These are phyloP conservation scores for Orchesellides sinensis DNA, from an alignment of 2,888 invertebrate species.

Conservation along the genomic window DNA sequence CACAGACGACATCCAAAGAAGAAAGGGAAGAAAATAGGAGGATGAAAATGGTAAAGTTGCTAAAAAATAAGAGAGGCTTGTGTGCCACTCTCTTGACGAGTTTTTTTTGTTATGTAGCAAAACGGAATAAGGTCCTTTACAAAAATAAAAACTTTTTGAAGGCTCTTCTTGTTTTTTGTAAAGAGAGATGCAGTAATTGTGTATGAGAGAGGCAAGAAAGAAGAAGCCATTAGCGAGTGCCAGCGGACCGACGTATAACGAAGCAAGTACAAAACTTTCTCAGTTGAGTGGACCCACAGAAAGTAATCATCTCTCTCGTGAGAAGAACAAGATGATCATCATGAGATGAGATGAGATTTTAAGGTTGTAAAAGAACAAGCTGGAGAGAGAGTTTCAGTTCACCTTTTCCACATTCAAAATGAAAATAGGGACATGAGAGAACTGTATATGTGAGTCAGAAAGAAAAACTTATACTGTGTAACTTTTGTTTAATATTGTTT, in stretches of 20 bases:
- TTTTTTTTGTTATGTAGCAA: background rate
- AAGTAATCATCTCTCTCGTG: background rate
- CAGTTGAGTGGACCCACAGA: constrained; percentile 18
- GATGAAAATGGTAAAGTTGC: background rate
- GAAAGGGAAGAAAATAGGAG: background rate
- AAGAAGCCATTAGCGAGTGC: constrained; percentile 26
- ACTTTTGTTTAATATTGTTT: too few species aligned
- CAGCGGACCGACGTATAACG: constrained; percentile 20
- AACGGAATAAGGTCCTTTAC: background rate
- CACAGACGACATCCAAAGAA: background rate
- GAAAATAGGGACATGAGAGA: too few species aligned
- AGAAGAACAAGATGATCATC: too few species aligned
- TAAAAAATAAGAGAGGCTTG: background rate
- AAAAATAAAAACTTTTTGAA: background rate
- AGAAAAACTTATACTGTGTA: too few species aligned
- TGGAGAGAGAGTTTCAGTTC: background rate
- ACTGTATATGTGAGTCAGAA: too few species aligned
- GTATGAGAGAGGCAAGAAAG: constrained; percentile 1
- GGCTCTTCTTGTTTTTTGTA: background rate
- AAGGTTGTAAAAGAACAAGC: background rate
- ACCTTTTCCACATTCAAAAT: background rate
- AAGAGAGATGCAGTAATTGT: background rate
- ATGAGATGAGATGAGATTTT: constrained; percentile 20
- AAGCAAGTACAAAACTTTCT: constrained; percentile 10
- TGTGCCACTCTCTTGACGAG: too few species aligned